Evolutionary conservation across 2,113 vertebrate genomes (phyloP), one percentile per base, ranked within the genome.

Genomic region (Clarias magur): DNA sequence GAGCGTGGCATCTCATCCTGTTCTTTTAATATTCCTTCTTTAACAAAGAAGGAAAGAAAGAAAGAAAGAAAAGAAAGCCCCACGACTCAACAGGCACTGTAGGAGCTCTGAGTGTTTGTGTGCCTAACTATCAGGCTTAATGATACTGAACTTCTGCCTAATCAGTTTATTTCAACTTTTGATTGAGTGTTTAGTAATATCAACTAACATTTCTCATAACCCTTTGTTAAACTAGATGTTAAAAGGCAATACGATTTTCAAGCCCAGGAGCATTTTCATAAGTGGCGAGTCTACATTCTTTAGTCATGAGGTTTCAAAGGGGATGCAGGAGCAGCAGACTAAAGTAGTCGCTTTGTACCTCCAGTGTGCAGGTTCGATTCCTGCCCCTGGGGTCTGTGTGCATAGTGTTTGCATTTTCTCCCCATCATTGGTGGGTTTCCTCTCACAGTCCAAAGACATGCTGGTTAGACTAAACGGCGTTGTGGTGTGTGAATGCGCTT

Each of bases 71-170:
- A 67, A 68, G 12, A 62, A 23, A 63, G 21, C 34, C 17, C 30
- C 54, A 8, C 53, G 23, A 21, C 23, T 25, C 38, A 67, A 57
- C 53, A 81, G 85, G 15, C 54, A 86, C 78, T 70, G 54, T 60
- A 70, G 73, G 21, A 60, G 16, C 23, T 53, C 3, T 12, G 9
- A 34, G n/a, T 48, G 10, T 76, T 63, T 63, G 27, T 59, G 42
- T 27, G 60, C 65, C 54, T 72, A 81, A 81, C 65, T 70, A 34
- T 70, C 15, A 68, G 25, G 25, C 85, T 67, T 81, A 81, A 80
- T 86, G 85, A 59, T 60, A 86, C 25, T 62, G 78, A 86, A 85
- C 59, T 53, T 72, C 78, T 81, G 30, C 53, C 85, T 72, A 81
- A 70, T 86, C 78, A 34, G 10, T 68, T 42, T 70, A 81, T 60